Evolutionary conservation across 1,140 invertebrate species (phyloP).

Genomic region (Cyclargus thomasi): DNA sequence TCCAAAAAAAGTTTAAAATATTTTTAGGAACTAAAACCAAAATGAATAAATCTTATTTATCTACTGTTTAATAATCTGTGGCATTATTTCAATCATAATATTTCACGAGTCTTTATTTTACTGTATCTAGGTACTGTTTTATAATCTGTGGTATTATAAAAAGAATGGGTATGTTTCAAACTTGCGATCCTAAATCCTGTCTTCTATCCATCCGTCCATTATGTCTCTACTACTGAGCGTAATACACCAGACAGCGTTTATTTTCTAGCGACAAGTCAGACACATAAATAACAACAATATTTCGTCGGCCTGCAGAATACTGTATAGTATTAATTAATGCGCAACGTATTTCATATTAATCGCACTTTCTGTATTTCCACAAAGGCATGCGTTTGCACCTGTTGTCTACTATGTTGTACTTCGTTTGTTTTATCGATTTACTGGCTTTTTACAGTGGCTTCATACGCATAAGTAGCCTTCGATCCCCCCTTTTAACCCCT

Average conservation of each 20-base stretch:
- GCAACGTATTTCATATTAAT: conserved; percentile 56
- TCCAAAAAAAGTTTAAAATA: no score
- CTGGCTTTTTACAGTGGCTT: no score
- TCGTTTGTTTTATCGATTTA: background rate
- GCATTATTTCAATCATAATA: no score
- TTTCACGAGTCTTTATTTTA: no score
- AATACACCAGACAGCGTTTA: conserved; percentile 20
- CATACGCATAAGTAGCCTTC: no score
- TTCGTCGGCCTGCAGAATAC: conserved; percentile 53
- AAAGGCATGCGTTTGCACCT: conserved; percentile 43
- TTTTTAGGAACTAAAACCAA: no score
- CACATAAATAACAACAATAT: conserved; percentile 61
- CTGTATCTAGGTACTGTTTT: no score
- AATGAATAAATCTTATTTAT: no score
- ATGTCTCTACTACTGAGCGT: background rate
- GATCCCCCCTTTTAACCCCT: no score
- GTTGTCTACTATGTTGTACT: conserved; percentile 41
- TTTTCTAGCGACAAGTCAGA: conserved; percentile 31
- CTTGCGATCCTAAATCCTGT: background rate
- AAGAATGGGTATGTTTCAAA: conserved; percentile 13
- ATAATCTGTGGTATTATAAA: no score
- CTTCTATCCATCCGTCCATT: background rate
- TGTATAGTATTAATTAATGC: conserved; percentile 58
- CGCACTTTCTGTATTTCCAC: conserved; percentile 42
- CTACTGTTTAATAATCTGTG: no score